These are phyloP conservation scores for Sceloporus undulatus DNA, from an alignment of 2,113 vertebrate species.

Conservation along the genomic window DNA sequence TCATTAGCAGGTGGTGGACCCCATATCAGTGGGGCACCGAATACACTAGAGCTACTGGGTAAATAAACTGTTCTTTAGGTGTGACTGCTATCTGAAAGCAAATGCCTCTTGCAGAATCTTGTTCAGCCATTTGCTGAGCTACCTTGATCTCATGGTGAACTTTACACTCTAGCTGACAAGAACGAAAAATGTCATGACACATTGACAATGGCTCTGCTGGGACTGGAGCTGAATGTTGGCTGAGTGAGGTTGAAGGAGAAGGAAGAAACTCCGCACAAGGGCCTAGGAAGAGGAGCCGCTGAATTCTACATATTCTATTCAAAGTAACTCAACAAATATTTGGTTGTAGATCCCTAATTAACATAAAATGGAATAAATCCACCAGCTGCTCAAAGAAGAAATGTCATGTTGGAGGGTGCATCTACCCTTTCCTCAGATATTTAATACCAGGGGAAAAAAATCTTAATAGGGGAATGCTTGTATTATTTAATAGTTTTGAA, in stretches of 20 bases:
- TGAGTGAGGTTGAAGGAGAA: not conserved
- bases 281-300: not conserved
- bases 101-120: not conserved
- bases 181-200: not conserved
- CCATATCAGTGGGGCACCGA: no score
- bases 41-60: no score
- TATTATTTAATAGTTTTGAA: not conserved
- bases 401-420: not conserved
- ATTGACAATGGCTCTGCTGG: not conserved
- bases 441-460: not conserved
- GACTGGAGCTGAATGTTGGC: not conserved
- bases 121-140: not conserved
- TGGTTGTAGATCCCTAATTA: not conserved
- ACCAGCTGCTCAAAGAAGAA: conserved; percentile 8
- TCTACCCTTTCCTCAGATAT: not conserved
- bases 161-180: not conserved
- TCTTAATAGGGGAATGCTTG: not conserved
- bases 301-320: not conserved
- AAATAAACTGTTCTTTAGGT: not conserved
- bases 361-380: not conserved
- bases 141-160: not conserved
- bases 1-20: no score
- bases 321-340: not conserved
- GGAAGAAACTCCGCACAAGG: not conserved
- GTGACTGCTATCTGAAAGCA: not conserved